phyloP scores from a whole-genome alignment of 2,888 invertebrate species.

The Tetragonisca angustula region DNA sequence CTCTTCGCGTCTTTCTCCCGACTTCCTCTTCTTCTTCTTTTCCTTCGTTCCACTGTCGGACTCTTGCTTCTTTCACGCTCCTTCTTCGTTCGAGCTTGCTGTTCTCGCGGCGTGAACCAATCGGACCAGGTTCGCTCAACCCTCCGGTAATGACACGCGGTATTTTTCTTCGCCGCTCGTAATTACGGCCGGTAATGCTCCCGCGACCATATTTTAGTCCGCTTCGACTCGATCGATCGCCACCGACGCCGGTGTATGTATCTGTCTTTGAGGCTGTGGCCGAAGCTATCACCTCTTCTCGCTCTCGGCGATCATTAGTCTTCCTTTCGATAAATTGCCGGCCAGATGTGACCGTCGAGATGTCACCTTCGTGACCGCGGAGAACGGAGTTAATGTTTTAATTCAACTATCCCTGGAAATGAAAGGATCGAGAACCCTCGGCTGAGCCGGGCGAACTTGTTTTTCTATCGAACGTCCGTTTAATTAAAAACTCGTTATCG shows the following conservation, averaged over 20 bases:
- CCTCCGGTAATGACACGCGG: conserved; percentile 75
- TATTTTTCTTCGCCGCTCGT: conserved; percentile 77
- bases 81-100: conserved; percentile 9
- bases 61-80: background rate
- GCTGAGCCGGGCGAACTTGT: background rate
- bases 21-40: background rate
- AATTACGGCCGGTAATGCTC: conserved; percentile 71
- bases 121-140: conserved; percentile 59
- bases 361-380: conserved; percentile 61
- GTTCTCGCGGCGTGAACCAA: conserved; percentile 51
- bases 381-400: background rate
- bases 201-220: conserved; percentile 73
- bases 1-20: background rate
- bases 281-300: conserved; percentile 35
- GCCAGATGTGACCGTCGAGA: conserved; percentile 51
- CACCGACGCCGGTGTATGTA: conserved; percentile 57
- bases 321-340: conserved; percentile 74
- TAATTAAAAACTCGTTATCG: background rate
- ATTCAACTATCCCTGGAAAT: background rate
- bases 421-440: too few species aligned
- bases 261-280: conserved; percentile 49
- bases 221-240: conserved; percentile 65
- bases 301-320: conserved; percentile 67
- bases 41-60: background rate
- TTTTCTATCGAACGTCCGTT: background rate